Conservation (phyloP, 1,140 invertebrate genomes). For the Cardiocondyla obscurior region DNA sequence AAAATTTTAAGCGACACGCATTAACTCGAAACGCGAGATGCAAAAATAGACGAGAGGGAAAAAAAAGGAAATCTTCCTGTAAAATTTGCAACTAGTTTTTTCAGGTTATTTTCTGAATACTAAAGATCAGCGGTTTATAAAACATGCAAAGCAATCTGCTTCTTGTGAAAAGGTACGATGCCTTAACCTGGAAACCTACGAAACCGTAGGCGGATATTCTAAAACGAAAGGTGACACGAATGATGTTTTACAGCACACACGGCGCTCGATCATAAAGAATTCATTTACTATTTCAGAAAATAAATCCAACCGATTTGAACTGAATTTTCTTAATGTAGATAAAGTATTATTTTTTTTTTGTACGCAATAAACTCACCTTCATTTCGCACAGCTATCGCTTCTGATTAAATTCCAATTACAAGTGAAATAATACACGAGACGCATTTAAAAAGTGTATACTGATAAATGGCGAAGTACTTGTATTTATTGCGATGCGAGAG, state of each 20-base stretch:
- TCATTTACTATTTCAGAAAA: constrained; percentile 57
- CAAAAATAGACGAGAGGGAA: no score
- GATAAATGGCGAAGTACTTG: constrained; percentile 19
- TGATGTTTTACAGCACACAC: constrained; percentile 14
- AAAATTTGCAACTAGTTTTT: constrained; percentile 12
- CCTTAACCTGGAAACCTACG: constrained; percentile 67
- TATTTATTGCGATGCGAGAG: constrained; percentile 49
- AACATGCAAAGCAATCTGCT: constrained; percentile 70
- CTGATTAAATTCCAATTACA: constrained; percentile 14
- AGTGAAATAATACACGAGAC: neutral
- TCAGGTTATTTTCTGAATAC: constrained; percentile 5
- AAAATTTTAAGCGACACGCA: neutral
- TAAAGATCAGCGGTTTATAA: constrained; percentile 65
- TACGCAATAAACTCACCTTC: neutral
- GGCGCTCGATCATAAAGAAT: constrained; percentile 57
- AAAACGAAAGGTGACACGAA: constrained; percentile 46
- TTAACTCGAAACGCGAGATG: neutral
- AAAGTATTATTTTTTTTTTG: constrained; percentile 8
- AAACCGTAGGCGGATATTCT: constrained; percentile 54
- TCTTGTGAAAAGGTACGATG: constrained; percentile 45
- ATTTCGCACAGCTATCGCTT: neutral
- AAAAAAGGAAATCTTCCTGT: neutral
- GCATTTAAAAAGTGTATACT: neutral
- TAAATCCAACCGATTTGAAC: constrained; percentile 3
- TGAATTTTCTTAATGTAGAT: constrained; percentile 18